phyloP scores from a whole-genome alignment of 2,797 vertebrate species.

The Mormyrus proboscirostris region DNA sequence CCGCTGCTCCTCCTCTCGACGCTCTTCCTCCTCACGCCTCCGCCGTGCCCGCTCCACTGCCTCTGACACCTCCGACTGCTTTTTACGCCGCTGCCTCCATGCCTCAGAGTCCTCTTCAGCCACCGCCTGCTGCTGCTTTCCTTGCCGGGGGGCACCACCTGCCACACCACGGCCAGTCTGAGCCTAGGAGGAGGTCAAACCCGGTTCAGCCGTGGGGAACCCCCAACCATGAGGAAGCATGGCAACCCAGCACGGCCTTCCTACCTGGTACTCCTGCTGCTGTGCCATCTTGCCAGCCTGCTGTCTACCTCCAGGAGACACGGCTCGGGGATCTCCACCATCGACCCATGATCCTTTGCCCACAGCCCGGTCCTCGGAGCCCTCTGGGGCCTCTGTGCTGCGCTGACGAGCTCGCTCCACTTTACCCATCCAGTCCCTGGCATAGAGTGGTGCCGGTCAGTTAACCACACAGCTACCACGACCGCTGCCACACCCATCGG shows the following conservation, averaged over 20 bases:
- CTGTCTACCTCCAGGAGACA: conserved; percentile 58
- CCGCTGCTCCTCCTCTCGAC: conserved; percentile 90
- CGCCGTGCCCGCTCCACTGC: conserved; percentile 89
- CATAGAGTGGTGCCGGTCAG: conserved; percentile 17
- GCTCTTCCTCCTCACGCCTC: conserved; percentile 88
- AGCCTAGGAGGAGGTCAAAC: conserved; percentile 24
- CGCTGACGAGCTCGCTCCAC: conserved; percentile 67
- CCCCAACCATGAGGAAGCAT: not conserved
- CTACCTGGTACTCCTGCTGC: conserved; percentile 76
- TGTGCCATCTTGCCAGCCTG: conserved; percentile 65
- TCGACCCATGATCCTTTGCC: conserved; percentile 58
- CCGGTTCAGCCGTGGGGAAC: not conserved
- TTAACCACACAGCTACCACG: not conserved
- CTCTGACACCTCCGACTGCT: conserved; percentile 84
- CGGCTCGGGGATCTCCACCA: conserved; percentile 54
- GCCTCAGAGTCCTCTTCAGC: conserved; percentile 85
- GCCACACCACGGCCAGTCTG: conserved; percentile 50
- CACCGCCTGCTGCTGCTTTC: conserved; percentile 56
- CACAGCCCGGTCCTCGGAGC: conserved; percentile 61
- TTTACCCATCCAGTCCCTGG: conserved; percentile 75
- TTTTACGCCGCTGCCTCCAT: conserved; percentile 91
- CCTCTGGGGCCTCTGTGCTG: conserved; percentile 64
- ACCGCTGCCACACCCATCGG: not conserved
- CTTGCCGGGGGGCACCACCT: conserved; percentile 53
- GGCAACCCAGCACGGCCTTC: not conserved